A percentile compares a stretch with the other conserved stretches of the same genome.
phyloP scores from a whole-genome alignment of 2,888 invertebrate genomes.

The Odontomyia ornata region DNA sequence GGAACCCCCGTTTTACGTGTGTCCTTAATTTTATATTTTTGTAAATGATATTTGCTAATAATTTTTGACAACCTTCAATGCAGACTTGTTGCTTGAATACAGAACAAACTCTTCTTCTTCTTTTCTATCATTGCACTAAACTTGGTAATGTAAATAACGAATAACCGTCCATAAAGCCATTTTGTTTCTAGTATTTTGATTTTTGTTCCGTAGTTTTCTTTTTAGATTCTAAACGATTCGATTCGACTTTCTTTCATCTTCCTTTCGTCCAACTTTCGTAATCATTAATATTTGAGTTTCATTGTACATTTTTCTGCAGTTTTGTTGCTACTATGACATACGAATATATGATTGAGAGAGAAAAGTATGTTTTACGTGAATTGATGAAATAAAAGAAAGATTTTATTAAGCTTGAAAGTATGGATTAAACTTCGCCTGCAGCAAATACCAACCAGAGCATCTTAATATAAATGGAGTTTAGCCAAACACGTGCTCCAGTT shows the following conservation, averaged over 20 bases:
- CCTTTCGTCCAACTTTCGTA: slow-evolving; percentile 5
- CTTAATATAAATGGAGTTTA: slow-evolving; percentile 55
- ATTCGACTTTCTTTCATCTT: slow-evolving; percentile 1
- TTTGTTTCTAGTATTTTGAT: background rate
- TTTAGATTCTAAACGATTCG: slow-evolving; percentile 5
- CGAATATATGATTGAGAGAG: slow-evolving; percentile 15
- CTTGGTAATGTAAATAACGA: background rate
- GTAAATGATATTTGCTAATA: no score
- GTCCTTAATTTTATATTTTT: no score
- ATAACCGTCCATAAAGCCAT: slow-evolving; percentile 2
- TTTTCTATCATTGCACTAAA: slow-evolving; percentile 3
- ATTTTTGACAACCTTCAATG: background rate
- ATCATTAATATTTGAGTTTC: slow-evolving; percentile 17
- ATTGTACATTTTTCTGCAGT: slow-evolving; percentile 42
- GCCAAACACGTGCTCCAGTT: slow-evolving; percentile 57
- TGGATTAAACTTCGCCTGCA: slow-evolving; percentile 60
- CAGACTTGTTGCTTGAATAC: slow-evolving; percentile 18
- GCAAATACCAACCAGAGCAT: slow-evolving; percentile 54
- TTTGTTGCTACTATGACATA: slow-evolving; percentile 44
- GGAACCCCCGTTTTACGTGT: background rate
- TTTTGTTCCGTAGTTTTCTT: slow-evolving; percentile 4
- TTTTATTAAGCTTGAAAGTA: slow-evolving; percentile 53
- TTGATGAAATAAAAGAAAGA: slow-evolving; percentile 33
- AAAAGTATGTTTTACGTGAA: slow-evolving; percentile 34
- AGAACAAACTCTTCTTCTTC: background rate